Percentiles rank a stretch among this genome's conserved stretches.
phyloP scores from a whole-genome alignment of 2,888 invertebrate species.

The Volucella inflata region DNA sequence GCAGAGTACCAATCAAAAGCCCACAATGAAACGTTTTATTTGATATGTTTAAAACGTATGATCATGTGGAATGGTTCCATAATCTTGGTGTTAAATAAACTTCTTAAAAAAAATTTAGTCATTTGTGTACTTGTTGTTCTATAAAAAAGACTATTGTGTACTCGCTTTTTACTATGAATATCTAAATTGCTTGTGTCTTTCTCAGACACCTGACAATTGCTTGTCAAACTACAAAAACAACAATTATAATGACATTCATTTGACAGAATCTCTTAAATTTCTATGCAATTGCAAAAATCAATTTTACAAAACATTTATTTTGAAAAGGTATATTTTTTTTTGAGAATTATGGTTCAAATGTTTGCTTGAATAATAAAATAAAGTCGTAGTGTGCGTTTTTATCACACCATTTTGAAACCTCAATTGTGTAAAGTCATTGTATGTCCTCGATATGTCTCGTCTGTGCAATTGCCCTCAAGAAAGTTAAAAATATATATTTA shows the following conservation, averaged over 20 bases:
- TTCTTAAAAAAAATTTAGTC: too few species aligned
- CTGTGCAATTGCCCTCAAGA: constrained; percentile 16
- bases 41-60: too few species aligned
- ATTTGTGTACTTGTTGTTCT: too few species aligned
- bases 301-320: constrained; percentile 65
- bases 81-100: too few species aligned
- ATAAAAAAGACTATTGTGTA: too few species aligned
- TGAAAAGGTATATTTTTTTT: constrained; percentile 45
- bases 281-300: constrained; percentile 65
- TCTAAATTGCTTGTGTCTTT: too few species aligned
- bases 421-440: constrained; percentile 24
- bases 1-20: too few species aligned
- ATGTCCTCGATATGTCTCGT: constrained; percentile 51
- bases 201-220: neutral
- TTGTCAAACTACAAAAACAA: constrained; percentile 54
- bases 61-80: too few species aligned
- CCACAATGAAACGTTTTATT: too few species aligned
- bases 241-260: constrained; percentile 46
- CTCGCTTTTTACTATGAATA: too few species aligned
- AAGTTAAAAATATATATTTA: constrained; percentile 5
- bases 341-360: neutral
- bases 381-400: neutral
- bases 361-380: constrained; percentile 1
- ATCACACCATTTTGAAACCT: neutral
- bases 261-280: constrained; percentile 57